A percentile compares a stretch with the other conserved stretches of the same genome.
Evolutionary conservation across 64 coral and sea anemone genomes (phyloP).

Genomic region (Acropora yongei): DNA sequence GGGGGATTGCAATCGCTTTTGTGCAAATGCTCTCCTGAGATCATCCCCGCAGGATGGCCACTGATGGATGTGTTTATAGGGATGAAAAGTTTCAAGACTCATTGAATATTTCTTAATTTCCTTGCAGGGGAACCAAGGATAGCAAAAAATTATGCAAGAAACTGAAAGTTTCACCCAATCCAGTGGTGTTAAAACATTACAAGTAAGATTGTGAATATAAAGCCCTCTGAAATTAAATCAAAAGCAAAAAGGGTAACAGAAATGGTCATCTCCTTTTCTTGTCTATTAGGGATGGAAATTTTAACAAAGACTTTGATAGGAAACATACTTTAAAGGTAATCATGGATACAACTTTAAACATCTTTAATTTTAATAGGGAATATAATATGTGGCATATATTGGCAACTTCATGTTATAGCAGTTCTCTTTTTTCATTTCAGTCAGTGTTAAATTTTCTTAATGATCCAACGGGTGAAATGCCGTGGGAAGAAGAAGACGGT

Average conservation of each 20-base stretch:
- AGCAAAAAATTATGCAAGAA: constrained; percentile 98
- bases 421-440: constrained; percentile 61
- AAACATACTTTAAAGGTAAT: constrained; percentile 36
- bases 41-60: too few species aligned
- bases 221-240: too few species aligned
- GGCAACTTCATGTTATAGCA: too few species aligned
- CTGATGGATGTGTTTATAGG: too few species aligned
- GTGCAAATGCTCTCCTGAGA: too few species aligned
- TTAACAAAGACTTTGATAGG: constrained; percentile 99
- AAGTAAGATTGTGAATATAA: constrained; percentile 63
- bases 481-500: constrained; percentile 94
- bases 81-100: neutral
- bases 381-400: neutral
- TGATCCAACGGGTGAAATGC: constrained; percentile 91
- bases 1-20: too few species aligned
- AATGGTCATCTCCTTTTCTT: neutral
- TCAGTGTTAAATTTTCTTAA: constrained; percentile 93
- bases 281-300: constrained; percentile 92
- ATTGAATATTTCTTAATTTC: neutral
- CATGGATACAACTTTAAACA: neutral
- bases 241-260: too few species aligned
- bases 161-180: constrained; percentile 86
- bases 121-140: constrained; percentile 84
- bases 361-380: too few species aligned
- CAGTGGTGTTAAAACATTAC: constrained; percentile 85